Evolutionary conservation across 2,113 vertebrate species (phyloP), one percentile per base, ranked within the genome.

Genomic region (Rhabdornis inornatus): DNA sequence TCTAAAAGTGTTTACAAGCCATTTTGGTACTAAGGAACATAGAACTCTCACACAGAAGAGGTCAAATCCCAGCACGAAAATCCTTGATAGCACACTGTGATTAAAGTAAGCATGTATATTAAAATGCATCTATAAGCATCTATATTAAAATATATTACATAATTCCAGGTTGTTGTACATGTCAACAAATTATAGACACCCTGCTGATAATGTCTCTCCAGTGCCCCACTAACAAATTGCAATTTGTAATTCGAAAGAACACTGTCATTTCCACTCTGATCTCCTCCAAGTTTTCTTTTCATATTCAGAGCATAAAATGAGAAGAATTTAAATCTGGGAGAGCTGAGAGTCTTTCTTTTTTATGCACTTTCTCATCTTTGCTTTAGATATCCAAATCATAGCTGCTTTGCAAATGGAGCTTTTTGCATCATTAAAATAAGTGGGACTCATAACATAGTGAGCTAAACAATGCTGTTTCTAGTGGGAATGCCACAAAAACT

Each of bases 91-190:
- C 71, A 65, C 33, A 87, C 70, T 92, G 75, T 35, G 81, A 95
- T 85, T 66, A 85, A 95, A 97, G 74, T 27, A 37, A 49, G 13
- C 63, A 50, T 94, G 61, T 91, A 23, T 92, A 89, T 85, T 79
- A 87, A 95, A 94, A 92, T 72, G 77, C n/a, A n/a, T n/a, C n/a
- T n/a, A n/a, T 27, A 37, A 49, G 13, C 63, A 50, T 94, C 65
- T 91, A 23, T 92, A 89, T 85, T 79, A 87, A 95, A 94, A 92
- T 72, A 72, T n/a, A n/a, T n/a, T 52, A 47, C 81, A 30, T 83
- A 79, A 92, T 84, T 92, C 45, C 45, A 89, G 76, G 61, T 42
- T 72, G 42, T 57, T 66, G 35, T 18, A 80, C 40, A 27, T 59
- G 63, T 83, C 80, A 95, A 79, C 55, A 91, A 84, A 94, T 92